phyloP scores from a whole-genome alignment of 2,113 vertebrate species.

The Hoplias malabaricus region DNA sequence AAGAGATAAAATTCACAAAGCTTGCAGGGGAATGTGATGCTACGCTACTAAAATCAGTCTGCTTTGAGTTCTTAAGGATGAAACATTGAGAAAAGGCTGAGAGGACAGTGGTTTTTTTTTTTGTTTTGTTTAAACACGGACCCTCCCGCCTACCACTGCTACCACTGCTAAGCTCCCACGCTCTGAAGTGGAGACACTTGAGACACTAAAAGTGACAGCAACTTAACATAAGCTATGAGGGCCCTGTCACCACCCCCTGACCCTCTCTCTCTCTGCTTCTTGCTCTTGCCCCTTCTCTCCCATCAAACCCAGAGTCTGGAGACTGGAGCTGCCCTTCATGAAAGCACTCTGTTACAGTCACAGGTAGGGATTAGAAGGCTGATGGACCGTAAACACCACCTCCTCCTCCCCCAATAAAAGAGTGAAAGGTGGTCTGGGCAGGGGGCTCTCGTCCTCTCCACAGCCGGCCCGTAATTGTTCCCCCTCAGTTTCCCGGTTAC shows the following conservation, averaged over 20 bases:
- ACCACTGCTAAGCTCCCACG: conserved; percentile 68
- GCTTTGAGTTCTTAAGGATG: conserved; percentile 15
- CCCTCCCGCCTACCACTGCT: conserved; percentile 34
- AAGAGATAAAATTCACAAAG: conserved; percentile 42
- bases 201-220: conserved; percentile 80
- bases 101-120: conserved; percentile 59
- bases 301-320: conserved; percentile 42
- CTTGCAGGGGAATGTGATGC: conserved; percentile 33
- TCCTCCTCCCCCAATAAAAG: conserved; percentile 27
- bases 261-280: conserved; percentile 41
- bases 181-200: conserved; percentile 82
- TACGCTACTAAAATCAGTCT: background rate
- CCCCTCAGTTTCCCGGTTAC: conserved; percentile 60
- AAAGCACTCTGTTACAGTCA: conserved; percentile 25
- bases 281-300: background rate
- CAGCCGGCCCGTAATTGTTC: conserved; percentile 55
- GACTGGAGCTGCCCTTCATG: conserved; percentile 41
- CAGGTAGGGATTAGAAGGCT: conserved; percentile 43
- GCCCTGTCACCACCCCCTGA: conserved; percentile 46
- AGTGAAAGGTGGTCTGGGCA: conserved; percentile 45
- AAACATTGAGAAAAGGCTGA: conserved; percentile 61
- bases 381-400: conserved; percentile 18
- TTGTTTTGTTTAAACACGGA: conserved; percentile 71
- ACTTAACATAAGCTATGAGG: conserved; percentile 75
- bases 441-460: conserved; percentile 53